These are phyloP conservation scores for Bombus balteatus DNA, from an alignment of 1,140 invertebrate species.

Conservation along the genomic window DNA sequence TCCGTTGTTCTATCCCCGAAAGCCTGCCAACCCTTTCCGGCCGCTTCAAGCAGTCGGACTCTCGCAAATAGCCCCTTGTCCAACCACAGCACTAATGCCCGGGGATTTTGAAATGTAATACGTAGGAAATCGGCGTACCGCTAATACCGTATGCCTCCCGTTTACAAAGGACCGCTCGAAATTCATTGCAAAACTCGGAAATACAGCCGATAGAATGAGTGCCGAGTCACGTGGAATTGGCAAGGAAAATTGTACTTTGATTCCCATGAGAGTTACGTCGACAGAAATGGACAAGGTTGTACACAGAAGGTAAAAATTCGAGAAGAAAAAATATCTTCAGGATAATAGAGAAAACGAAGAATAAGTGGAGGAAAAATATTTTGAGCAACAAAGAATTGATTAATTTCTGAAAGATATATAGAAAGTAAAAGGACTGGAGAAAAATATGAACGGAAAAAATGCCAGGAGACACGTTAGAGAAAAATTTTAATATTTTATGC, in stretches of 20 bases:
- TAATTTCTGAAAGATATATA: no score
- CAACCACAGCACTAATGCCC: constrained; percentile 52
- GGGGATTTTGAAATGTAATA: constrained; percentile 68
- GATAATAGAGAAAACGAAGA: no score
- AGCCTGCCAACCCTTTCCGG: constrained; percentile 41
- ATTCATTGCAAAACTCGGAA: constrained; percentile 16
- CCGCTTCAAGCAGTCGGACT: constrained; percentile 21
- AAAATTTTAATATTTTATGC: background rate
- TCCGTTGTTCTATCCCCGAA: constrained; percentile 42
- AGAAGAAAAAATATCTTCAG: background rate
- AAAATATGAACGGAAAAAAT: no score
- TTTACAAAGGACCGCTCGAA: constrained; percentile 1
- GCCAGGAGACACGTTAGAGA: background rate
- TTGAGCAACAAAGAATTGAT: background rate
- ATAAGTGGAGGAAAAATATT: background rate
- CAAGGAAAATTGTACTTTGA: no score
- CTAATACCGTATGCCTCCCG: constrained; percentile 30
- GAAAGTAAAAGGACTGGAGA: no score
- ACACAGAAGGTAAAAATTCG: no score
- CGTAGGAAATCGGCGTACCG: constrained; percentile 60
- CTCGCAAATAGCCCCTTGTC: constrained; percentile 62
- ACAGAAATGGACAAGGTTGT: no score
- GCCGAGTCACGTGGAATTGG: no score
- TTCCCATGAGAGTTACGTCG: background rate
- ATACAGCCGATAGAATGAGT: background rate